These are phyloP conservation scores for Paelopatides confundens DNA, from an alignment of 53 echinoderm and acorn worm genomes.

Conservation along the genomic window DNA sequence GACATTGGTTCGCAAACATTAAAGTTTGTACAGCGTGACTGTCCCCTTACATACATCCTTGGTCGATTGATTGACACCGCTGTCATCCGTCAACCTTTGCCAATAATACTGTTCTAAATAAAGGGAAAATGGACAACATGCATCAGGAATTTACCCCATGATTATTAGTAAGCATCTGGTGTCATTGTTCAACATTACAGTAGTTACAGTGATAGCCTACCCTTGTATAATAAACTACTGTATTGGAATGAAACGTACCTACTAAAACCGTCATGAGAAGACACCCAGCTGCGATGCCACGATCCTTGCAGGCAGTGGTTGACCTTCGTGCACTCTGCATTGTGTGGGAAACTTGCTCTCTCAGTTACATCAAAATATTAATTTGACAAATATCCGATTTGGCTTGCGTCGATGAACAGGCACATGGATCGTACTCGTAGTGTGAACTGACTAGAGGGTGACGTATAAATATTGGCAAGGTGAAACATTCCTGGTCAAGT, in stretches of 20 bases:
- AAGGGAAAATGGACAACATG: too few relatives aligned
- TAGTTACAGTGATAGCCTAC: too few relatives aligned
- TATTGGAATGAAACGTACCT: not conserved
- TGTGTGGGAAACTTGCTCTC: not conserved
- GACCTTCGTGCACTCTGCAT: not conserved
- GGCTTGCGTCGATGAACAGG: not conserved
- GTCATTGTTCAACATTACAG: too few relatives aligned
- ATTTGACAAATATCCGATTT: not conserved
- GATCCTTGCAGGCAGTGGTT: not conserved
- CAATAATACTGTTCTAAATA: too few relatives aligned
- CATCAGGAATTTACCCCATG: too few relatives aligned
- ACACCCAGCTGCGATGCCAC: not conserved
- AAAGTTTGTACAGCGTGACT: too few relatives aligned
- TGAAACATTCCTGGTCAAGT: not conserved
- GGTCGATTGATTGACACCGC: too few relatives aligned
- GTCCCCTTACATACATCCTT: too few relatives aligned
- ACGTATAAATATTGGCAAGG: too few relatives aligned
- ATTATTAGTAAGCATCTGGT: too few relatives aligned
- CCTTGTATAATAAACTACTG: not conserved
- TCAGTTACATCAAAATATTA: not conserved
- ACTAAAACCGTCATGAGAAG: conserved; percentile 10
- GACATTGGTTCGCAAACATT: too few relatives aligned
- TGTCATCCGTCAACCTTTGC: too few relatives aligned
- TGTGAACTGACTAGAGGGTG: not conserved
- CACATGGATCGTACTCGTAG: not conserved